Percentiles rank a stretch among this genome's conserved stretches.
These are phyloP conservation scores for Dynastes tityus DNA, from an alignment of 2,888 invertebrate species.

Conservation along the genomic window DNA sequence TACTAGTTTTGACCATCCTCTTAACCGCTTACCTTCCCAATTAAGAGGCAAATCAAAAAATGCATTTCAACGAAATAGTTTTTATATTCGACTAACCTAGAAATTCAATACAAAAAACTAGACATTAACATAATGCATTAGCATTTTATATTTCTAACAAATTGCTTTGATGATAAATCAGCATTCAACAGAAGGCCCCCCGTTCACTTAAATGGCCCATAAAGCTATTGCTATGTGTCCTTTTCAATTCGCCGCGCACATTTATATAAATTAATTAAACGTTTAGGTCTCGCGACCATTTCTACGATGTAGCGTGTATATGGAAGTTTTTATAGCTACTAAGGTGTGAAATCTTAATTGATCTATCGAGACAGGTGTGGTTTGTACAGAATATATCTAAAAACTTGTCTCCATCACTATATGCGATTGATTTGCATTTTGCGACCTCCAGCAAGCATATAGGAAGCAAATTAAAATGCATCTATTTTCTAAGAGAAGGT, in stretches of 20 bases:
- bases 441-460: not conserved
- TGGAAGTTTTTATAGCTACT: not conserved
- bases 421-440: not conserved
- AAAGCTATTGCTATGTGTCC: not conserved
- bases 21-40: no score
- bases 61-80: no score
- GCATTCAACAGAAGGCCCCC: not conserved
- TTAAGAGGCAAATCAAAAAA: no score
- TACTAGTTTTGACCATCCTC: no score
- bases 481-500: not conserved
- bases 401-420: not conserved
- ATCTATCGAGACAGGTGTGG: not conserved
- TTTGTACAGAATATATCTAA: not conserved
- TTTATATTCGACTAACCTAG: no score
- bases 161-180: not conserved
- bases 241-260: not conserved
- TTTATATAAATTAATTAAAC: not conserved
- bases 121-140: no score
- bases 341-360: conserved; percentile 23
- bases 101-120: no score
- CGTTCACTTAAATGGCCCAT: not conserved
- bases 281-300: not conserved
- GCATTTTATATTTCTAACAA: not conserved
- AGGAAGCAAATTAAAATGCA: not conserved
- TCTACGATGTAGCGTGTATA: not conserved